Evolutionary conservation across 1,140 invertebrate genomes (phyloP).

Genomic region (Drosophila equinoxialis): DNA sequence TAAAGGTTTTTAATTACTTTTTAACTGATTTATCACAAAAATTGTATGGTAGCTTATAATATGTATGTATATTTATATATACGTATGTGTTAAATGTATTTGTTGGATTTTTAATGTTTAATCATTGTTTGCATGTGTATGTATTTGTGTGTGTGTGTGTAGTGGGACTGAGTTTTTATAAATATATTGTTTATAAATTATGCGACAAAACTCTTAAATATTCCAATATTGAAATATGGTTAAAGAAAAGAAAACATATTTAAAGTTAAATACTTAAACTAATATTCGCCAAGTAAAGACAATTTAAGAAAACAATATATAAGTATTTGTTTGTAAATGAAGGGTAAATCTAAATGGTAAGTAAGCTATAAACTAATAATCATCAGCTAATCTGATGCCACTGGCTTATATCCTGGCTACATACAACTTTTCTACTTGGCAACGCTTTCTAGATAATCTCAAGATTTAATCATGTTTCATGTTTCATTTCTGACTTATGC

Average conservation of each 20-base stretch:
- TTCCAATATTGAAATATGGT: slow-evolving; percentile 54
- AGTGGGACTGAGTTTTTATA: slow-evolving; percentile 39
- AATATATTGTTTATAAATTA: slow-evolving; percentile 53
- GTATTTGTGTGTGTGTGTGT: background rate
- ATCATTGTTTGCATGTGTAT: slow-evolving; percentile 39
- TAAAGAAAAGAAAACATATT: slow-evolving; percentile 12
- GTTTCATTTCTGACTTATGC: slow-evolving; percentile 60
- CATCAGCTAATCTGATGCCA: slow-evolving; percentile 57
- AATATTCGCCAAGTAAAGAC: slow-evolving; percentile 73
- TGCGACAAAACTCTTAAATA: slow-evolving; percentile 53
- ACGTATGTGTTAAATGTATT: slow-evolving; percentile 34
- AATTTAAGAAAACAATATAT: slow-evolving; percentile 32
- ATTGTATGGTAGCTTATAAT: slow-evolving; percentile 68
- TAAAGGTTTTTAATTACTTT: slow-evolving; percentile 52
- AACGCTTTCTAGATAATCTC: slow-evolving; percentile 70
- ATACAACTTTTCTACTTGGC: slow-evolving; percentile 62
- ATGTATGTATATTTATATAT: slow-evolving; percentile 25
- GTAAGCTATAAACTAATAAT: slow-evolving; percentile 56
- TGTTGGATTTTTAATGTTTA: slow-evolving; percentile 46
- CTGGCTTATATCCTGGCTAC: slow-evolving; percentile 44
- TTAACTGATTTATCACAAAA: slow-evolving; percentile 78
- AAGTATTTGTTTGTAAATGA: slow-evolving; percentile 28
- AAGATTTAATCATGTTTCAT: slow-evolving; percentile 46
- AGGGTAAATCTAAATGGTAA: slow-evolving; percentile 35
- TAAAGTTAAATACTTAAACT: slow-evolving; percentile 53